phyloP scores from a whole-genome alignment of 2,113 vertebrate species.

The Cricetomys ansorgei region DNA sequence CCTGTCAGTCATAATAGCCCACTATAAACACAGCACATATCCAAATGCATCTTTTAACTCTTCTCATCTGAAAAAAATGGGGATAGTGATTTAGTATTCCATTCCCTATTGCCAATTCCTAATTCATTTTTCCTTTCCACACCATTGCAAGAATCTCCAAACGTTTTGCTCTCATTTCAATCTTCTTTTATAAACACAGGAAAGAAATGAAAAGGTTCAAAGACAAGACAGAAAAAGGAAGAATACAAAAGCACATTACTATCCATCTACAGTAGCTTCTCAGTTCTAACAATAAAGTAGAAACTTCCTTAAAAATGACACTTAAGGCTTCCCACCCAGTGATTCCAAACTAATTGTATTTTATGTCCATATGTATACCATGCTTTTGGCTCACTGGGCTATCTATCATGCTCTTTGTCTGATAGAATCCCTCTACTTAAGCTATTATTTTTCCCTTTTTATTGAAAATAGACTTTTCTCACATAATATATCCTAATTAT shows the following conservation, averaged over 20 bases:
- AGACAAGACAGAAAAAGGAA: not conserved
- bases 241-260: not conserved
- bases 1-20: not conserved
- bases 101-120: not conserved
- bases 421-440: not conserved
- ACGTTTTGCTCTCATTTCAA: not conserved
- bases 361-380: not conserved
- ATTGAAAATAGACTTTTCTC: not conserved
- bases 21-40: not conserved
- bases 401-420: not conserved
- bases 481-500: not conserved
- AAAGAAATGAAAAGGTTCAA: not conserved
- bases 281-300: not conserved
- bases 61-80: not conserved
- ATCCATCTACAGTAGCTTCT: not conserved
- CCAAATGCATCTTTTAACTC: not conserved
- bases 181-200: not conserved
- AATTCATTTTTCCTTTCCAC: not conserved
- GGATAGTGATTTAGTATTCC: conserved; percentile 27
- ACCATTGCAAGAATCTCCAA: not conserved
- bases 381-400: not conserved
- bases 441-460: not conserved
- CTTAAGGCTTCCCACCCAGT: not conserved
- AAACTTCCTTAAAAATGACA: conserved; percentile 8
- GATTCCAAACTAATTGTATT: not conserved